Evolutionary conservation across 1,140 invertebrate species (phyloP).

Genomic region (Aphidius gifuensis): DNA sequence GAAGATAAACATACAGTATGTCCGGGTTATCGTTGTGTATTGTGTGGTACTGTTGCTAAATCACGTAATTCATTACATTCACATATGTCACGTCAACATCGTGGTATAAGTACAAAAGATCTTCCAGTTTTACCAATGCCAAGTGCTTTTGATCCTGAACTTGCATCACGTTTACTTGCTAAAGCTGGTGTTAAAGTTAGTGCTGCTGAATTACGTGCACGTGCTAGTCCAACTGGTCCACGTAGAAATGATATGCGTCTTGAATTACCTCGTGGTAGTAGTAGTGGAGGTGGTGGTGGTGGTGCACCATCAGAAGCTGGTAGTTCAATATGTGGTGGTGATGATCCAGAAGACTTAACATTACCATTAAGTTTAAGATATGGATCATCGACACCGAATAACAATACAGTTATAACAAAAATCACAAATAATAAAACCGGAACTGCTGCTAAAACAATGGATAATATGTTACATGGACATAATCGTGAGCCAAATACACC

Average conservation of each 20-base stretch:
- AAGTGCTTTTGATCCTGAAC: conserved; percentile 82
- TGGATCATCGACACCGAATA: conserved; percentile 48
- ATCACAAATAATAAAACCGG: conserved; percentile 34
- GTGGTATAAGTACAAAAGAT: conserved; percentile 89
- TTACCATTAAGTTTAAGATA: conserved; percentile 55
- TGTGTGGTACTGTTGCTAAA: conserved; percentile 89
- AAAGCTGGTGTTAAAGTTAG: conserved; percentile 86
- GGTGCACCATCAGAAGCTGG: conserved; percentile 65
- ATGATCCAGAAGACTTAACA: conserved; percentile 79
- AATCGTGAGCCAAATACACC: conserved; percentile 57
- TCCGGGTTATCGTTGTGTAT: conserved; percentile 84
- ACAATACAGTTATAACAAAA: conserved; percentile 53
- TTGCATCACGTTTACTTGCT: conserved; percentile 74
- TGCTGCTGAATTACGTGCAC: conserved; percentile 73
- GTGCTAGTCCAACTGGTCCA: conserved; percentile 79
- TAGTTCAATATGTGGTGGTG: conserved; percentile 69
- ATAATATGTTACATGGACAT: conserved; percentile 50
- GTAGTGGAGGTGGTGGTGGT: too few relatives aligned
- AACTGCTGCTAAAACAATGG: conserved; percentile 62
- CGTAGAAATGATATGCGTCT: conserved; percentile 73
- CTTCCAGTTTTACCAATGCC: conserved; percentile 88
- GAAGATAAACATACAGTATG: conserved; percentile 91
- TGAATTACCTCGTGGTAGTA: conserved; percentile 58
- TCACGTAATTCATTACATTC: conserved; percentile 86
- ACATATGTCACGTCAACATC: conserved; percentile 88